Base-by-base conservation (phyloP, 2,113 vertebrate genomes). In the Paratilapia polleni region DNA sequence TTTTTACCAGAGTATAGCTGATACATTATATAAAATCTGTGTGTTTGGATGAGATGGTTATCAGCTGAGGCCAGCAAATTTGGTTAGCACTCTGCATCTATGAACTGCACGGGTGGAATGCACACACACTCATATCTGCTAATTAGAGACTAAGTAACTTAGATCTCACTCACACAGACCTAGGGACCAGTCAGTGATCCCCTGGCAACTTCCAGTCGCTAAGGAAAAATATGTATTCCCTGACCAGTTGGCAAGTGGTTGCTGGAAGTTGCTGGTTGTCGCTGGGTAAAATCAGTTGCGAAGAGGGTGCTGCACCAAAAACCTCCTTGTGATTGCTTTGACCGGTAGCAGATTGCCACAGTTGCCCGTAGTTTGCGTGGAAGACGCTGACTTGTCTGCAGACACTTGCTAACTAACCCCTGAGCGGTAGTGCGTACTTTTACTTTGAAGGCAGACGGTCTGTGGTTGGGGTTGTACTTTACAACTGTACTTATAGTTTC, bases 401-500 rank as follows among this genome's bases (percentile, higher is more conserved):
- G 38, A 47, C 64, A 26, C 63, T 47, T 14, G 24, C 64, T 47
- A 26, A 41, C 41, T 47, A 22, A 17, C 5, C 22, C 26, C 64
- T 11, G 26, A 47, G 64, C 3, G 5, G 14, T 14, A 19, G 41
- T 68, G 41, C 22, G 7, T n/a, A 1, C 5, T 26, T 8, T 68
- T 47, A 47, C 64, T 19, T 43, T 13, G 41, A 43, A 14, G 3
- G 38, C 3, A 11, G 12, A 43, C 4, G 2, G 41, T 43, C 4
- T 43, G 4, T 14, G 12, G 13, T 43, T 43, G 4, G 41, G 12
- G 41, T 43, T 12, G 3, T 4, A 13, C 11, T 43, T 43, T 43
- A n/a, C n/a, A n/a, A n/a, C n/a, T n/a, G n/a, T n/a, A n/a, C n/a
- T 12, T 4, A 12, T 10, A 11, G 0, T 68, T 47, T 0, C 38